Evolutionary conservation across 2,797 vertebrate species (phyloP), one percentile per base, ranked within the genome.

Genomic region (Microhierax caerulescens): DNA sequence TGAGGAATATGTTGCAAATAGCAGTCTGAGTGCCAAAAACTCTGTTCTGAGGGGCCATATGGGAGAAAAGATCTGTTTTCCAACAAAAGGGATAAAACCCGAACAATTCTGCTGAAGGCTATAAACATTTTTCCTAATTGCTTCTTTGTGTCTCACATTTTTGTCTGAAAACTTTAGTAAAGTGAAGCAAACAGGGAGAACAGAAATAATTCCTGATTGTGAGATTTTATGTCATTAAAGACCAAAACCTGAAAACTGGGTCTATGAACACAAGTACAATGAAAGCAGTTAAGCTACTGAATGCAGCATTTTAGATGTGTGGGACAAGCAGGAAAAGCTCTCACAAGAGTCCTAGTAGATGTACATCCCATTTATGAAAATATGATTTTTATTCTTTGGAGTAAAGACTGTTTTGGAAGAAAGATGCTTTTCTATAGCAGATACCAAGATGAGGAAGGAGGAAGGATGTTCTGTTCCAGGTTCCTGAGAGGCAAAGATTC

Each of bases 41-140:
- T 80, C 43, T 88, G 17, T 69, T 96, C 76, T 76, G 37, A 94
- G 57, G 63, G 96, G 75, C 61, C 63, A 68, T 89, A 86, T 95
- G 75, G 48, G 36, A 93, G 85, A 87, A 96, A 59, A 85, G 34
- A 85, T 90, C 75, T 95, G 39, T 73, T 95, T 90, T 82, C 45
- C 76, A 93, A 68, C 37, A 84, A 90, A 92, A 93, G 21, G 9
- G 10, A 73, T 54, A 41, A 65, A 91, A 96, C 82, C 54, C 17
- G 27, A 93, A 39, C 48, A 88, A 17, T 56, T 81, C 37, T 86
- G 61, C 68, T 95, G 86, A 80, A 93, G 36, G 23, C 25, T 93
- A 63, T 41, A 83, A 91, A 63, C 30, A 89, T 39, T 88, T 88
- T 94, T 80, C 43, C 20, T 81, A 81, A 76, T 88, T 90, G 67